Evolutionary conservation across 2,888 invertebrate genomes (phyloP), one percentile per base, ranked within the genome.

Genomic region (Ormia ochracea): DNA sequence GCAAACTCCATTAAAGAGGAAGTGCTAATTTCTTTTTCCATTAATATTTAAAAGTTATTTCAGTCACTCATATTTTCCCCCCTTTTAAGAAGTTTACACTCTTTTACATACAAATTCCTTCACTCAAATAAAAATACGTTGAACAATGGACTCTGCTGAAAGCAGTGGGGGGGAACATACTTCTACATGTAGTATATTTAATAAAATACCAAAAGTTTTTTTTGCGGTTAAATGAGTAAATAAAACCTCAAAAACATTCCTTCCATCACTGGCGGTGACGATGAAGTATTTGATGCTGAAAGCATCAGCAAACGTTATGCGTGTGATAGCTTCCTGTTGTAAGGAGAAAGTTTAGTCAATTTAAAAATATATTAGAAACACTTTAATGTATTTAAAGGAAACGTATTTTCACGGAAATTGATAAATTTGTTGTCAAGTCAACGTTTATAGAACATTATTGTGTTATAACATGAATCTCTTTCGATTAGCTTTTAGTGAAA

Each of bases 191-290:
- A 2, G 14, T 50, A 28, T 52, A 17, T 52, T 28, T 10, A 26
- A 28, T 28, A 59, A 59, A 23, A 41, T 41, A 12, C 9, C 6
- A 21, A 48, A 14, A 12, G 38, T 28, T 63, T 48, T 17, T 17
- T n/a, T 14, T 38, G 50, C 6, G 17, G 50, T 50, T 26, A 50
- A 36, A 65, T 36, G 36, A 36, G 48, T 65, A 48, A 65, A 52
- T 65, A 36, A 26, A 38, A 38, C 17, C n/a, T 28, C 17, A 12
- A 28, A 17, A 28, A 36, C n/a, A 33, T 50, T 52, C 17, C 6
- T 19, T 1, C 17, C 7, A 12, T 21, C 21, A 38, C 38, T 65
- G 9, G 9, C 10, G 65, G 63, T 17, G 63, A 12, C 31, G 5
- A 54, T 61, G n/a, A 31, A 54, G 38, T 28, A 31, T 17, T 41